Conservation (phyloP, 1,140 invertebrate genomes). For the Ceratoteleas bidentatus region DNA sequence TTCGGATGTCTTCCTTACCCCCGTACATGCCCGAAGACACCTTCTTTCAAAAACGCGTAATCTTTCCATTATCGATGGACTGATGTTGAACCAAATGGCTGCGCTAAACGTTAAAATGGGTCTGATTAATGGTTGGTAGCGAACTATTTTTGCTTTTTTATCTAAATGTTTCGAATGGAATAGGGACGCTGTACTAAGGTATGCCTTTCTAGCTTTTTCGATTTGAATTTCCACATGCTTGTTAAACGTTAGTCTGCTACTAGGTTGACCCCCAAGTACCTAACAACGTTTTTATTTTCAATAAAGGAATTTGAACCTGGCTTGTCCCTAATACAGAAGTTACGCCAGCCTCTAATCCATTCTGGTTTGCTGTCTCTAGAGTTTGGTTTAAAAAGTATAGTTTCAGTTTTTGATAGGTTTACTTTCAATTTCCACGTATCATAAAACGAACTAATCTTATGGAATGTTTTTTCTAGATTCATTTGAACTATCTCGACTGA, state of each 20-base stretch:
- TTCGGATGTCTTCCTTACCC: neutral
- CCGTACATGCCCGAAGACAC: neutral
- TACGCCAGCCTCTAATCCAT: conserved; percentile 5
- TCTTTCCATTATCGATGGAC: conserved; percentile 7
- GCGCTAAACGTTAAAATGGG: neutral
- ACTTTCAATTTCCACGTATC: conserved; percentile 1
- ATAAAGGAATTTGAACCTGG: too few relatives aligned
- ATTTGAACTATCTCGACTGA: neutral
- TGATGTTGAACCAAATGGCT: conserved; percentile 4
- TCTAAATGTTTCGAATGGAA: neutral
- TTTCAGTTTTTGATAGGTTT: too few relatives aligned
- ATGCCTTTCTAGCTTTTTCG: neutral
- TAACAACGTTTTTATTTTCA: conserved; percentile 7
- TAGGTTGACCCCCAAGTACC: too few relatives aligned
- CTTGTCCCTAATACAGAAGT: too few relatives aligned
- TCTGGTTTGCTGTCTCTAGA: too few relatives aligned
- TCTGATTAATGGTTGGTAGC: neutral
- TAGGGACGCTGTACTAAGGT: neutral
- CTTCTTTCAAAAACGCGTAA: neutral
- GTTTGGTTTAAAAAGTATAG: too few relatives aligned
- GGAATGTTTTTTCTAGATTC: neutral
- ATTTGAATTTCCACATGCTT: neutral
- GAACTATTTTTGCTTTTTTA: neutral
- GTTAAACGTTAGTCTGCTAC: too few relatives aligned
- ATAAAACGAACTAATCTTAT: neutral